A percentile compares a stretch with the other conserved stretches of the same genome.
Conservation (phyloP, 1,140 invertebrate species). For the Drosophila neocordata region DNA sequence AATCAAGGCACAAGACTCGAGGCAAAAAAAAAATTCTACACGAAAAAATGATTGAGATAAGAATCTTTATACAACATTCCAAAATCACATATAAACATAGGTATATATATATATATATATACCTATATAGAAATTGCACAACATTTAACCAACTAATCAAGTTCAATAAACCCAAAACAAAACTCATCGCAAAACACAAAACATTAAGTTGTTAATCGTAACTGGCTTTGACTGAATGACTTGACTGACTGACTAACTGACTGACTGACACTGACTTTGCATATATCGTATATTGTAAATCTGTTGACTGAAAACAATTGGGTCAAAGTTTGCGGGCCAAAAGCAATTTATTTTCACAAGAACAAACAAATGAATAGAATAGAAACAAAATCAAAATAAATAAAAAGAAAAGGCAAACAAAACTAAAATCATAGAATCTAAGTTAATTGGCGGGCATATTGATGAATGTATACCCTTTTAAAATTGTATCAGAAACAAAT, state of each 20-base stretch:
- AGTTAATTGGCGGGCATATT: neutral
- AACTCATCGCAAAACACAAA: conserved; percentile 15
- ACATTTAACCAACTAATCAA: conserved; percentile 33
- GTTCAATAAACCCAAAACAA: conserved; percentile 42
- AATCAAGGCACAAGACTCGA: conserved; percentile 4
- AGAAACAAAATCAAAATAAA: neutral
- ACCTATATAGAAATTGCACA: neutral
- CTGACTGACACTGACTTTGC: conserved; percentile 45
- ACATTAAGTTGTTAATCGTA: conserved; percentile 38
- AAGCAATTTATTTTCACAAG: conserved; percentile 37
- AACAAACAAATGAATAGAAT: conserved; percentile 15
- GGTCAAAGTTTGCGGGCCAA: conserved; percentile 52
- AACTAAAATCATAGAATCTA: neutral
- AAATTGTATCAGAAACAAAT: too few species aligned
- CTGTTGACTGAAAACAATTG: conserved; percentile 39
- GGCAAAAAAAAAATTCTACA: conserved; percentile 9
- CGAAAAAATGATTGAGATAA: neutral
- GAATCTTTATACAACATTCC: neutral
- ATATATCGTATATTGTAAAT: conserved; percentile 23
- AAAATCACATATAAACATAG: neutral
- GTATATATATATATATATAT: too few species aligned
- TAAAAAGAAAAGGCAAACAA: conserved; percentile 11
- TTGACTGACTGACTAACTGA: neutral
- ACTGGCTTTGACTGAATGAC: conserved; percentile 1
- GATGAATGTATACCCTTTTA: neutral